Conservation (phyloP, 2,888 invertebrate genomes). For the Allolobophora icterica region DNA sequence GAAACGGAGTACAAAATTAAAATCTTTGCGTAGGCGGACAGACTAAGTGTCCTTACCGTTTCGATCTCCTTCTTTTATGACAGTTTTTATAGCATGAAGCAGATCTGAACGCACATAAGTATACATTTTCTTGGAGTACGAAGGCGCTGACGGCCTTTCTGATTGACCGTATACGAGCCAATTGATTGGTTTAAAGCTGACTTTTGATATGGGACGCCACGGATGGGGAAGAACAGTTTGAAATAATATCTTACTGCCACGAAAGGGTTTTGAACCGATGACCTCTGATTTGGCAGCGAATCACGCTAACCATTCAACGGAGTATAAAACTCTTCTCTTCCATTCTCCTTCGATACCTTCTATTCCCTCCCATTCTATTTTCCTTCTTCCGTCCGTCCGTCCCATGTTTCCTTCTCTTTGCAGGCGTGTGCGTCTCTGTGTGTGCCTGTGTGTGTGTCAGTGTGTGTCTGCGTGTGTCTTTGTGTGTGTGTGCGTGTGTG, state of each 20-base stretch:
- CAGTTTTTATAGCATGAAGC: too few species aligned
- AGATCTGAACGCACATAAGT: background rate
- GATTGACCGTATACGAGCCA: background rate
- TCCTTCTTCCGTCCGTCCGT: background rate
- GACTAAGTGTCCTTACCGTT: background rate
- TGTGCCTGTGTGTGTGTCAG: constrained; percentile 21
- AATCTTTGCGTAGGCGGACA: too few species aligned
- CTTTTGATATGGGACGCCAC: background rate
- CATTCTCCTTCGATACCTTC: background rate
- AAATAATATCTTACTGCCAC: background rate
- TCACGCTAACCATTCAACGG: background rate
- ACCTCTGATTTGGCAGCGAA: background rate
- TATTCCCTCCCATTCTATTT: background rate
- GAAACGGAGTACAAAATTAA: too few species aligned
- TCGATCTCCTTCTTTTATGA: background rate
- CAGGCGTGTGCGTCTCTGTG: background rate
- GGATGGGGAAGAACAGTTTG: background rate
- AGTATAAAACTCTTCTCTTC: constrained; percentile 23
- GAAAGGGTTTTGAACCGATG: constrained; percentile 6
- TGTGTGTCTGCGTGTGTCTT: constrained; percentile 24
- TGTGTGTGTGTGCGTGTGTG: constrained; percentile 28
- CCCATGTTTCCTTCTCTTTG: background rate
- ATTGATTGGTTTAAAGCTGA: background rate
- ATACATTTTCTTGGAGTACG: background rate
- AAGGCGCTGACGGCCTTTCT: background rate